A percentile compares a stretch with the other conserved stretches of the same genome.
Evolutionary conservation across 2,888 invertebrate species (phyloP).

Genomic region (Hybos culiciformis): DNA sequence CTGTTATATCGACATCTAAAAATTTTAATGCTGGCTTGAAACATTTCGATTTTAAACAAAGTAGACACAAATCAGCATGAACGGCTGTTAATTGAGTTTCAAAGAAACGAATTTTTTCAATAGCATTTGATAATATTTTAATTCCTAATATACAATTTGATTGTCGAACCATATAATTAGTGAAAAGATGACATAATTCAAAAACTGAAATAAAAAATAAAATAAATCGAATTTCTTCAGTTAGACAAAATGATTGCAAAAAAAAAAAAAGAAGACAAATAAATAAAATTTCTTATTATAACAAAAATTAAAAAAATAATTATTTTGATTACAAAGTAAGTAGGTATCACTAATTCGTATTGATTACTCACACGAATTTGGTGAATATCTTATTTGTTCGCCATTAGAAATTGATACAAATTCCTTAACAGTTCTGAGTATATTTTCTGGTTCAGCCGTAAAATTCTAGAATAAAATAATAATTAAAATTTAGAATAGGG

Average conservation of each 20-base stretch:
- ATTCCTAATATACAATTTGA: conserved; percentile 70
- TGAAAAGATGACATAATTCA: conserved; percentile 74
- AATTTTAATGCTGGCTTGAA: conserved; percentile 82
- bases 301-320: conserved; percentile 2
- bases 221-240: too few relatives aligned
- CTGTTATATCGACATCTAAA: conserved; percentile 80
- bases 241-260: too few relatives aligned
- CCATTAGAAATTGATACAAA: conserved; percentile 78
- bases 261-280: too few relatives aligned
- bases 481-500: not conserved
- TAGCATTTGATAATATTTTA: conserved; percentile 64
- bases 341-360: not conserved
- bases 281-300: too few relatives aligned
- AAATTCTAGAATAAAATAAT: conserved; percentile 20
- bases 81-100: conserved; percentile 86
- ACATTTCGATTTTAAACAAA: conserved; percentile 81
- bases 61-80: conserved; percentile 84
- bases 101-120: conserved; percentile 73
- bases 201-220: conserved; percentile 49
- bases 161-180: conserved; percentile 61
- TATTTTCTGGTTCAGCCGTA: conserved; percentile 24
- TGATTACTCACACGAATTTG: conserved; percentile 63
- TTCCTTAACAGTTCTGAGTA: conserved; percentile 65
- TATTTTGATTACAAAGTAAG: conserved; percentile 1
- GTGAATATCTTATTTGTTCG: conserved; percentile 76